Percentiles rank a stretch among this genome's conserved stretches.
These are phyloP conservation scores for Icerya purchasi DNA, from an alignment of 2,888 invertebrate species.

Conservation along the genomic window DNA sequence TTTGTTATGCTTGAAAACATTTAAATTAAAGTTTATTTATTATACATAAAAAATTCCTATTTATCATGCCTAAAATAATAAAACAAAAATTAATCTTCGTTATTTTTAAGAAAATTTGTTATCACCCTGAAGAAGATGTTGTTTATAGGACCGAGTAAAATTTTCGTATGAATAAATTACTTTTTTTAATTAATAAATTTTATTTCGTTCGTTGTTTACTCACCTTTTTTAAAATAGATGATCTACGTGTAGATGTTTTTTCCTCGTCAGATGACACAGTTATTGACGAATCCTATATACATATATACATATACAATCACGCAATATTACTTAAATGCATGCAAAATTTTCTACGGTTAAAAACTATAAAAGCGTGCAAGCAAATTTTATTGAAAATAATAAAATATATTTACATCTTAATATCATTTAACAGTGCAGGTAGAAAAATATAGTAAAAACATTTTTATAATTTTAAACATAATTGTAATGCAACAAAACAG, in stretches of 20 bases:
- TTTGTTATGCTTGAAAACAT: too few relatives aligned
- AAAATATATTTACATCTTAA: too few relatives aligned
- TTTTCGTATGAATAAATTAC: neutral
- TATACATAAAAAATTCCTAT: too few relatives aligned
- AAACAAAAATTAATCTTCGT: neutral
- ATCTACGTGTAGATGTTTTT: neutral
- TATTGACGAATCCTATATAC: neutral
- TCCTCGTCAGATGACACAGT: constrained; percentile 3
- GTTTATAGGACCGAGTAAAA: neutral
- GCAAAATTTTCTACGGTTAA: too few relatives aligned
- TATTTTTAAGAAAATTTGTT: neutral
- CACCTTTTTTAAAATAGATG: constrained; percentile 3
- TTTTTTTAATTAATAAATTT: neutral
- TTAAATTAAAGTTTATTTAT: too few relatives aligned
- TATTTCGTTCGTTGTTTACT: neutral
- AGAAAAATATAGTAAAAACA: too few relatives aligned
- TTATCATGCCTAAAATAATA: neutral
- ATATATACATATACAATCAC: too few relatives aligned
- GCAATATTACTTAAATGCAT: neutral
- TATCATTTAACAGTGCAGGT: too few relatives aligned
- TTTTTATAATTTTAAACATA: too few relatives aligned
- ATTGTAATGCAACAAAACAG: too few relatives aligned
- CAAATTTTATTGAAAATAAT: too few relatives aligned
- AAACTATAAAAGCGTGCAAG: too few relatives aligned
- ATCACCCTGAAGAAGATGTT: neutral